Conservation (phyloP, 2,888 invertebrate species). For the Conus canariensis region DNA sequence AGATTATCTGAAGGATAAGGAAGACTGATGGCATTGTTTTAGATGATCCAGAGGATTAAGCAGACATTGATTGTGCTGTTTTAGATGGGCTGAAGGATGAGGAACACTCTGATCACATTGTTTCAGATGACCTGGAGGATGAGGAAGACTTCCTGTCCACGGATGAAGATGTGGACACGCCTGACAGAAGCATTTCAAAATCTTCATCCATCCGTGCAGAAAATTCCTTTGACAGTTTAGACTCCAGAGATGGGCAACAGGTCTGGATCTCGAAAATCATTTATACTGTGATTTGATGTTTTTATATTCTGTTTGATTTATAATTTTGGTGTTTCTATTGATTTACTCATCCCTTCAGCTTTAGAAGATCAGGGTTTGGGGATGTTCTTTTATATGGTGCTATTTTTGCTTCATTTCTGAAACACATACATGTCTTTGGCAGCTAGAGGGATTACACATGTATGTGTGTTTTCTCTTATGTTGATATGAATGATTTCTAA, state of each 20-base stretch:
- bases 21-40: slow-evolving; percentile 32
- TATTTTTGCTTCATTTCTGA: no score
- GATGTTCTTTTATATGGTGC: no score
- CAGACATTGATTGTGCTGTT: no score
- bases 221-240: slow-evolving; percentile 45
- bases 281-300: neutral
- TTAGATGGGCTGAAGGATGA: no score
- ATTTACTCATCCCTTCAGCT: no score
- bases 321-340: neutral
- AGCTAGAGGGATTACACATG: no score
- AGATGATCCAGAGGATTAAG: no score
- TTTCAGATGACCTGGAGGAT: slow-evolving; percentile 53
- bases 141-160: slow-evolving; percentile 52
- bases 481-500: no score
- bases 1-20: slow-evolving; percentile 54
- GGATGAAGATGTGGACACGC: slow-evolving; percentile 50
- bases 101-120: no score
- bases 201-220: slow-evolving; percentile 35
- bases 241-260: slow-evolving; percentile 41
- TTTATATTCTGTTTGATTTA: neutral
- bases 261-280: slow-evolving; percentile 1
- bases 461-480: no score
- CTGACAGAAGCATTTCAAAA: slow-evolving; percentile 34
- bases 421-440: no score
- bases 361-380: no score